Percentiles rank a stretch among this genome's conserved stretches.
These are phyloP conservation scores for Mormyrus proboscirostris DNA, from an alignment of 2,797 vertebrate species.

Conservation along the genomic window DNA sequence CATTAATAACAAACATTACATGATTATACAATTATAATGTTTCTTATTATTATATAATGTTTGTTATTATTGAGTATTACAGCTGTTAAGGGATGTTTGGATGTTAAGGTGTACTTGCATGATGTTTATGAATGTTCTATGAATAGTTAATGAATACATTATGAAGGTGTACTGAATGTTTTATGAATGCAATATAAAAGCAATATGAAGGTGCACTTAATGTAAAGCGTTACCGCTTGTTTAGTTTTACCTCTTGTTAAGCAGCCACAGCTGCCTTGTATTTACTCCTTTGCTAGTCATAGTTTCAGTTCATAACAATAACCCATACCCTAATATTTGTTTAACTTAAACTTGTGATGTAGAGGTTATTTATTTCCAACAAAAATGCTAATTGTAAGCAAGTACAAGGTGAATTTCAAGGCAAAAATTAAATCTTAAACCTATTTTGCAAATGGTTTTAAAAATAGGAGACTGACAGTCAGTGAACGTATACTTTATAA, in stretches of 20 bases:
- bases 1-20: too few relatives aligned
- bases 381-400: neutral
- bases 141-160: too few relatives aligned
- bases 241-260: neutral
- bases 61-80: too few relatives aligned
- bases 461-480: neutral
- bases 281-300: neutral
- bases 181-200: too few relatives aligned
- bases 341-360: neutral
- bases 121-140: too few relatives aligned
- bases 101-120: too few relatives aligned
- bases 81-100: too few relatives aligned
- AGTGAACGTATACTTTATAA: neutral
- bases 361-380: neutral
- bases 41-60: too few relatives aligned
- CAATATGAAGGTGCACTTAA: too few relatives aligned
- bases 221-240: too few relatives aligned
- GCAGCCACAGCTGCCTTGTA: neutral
- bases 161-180: too few relatives aligned
- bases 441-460: neutral
- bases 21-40: too few relatives aligned
- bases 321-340: neutral
- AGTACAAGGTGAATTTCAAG: neutral
- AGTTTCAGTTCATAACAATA: neutral
- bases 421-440: neutral